Base-by-base conservation (phyloP, 2,113 vertebrate species). In the Pavo muticus region DNA sequence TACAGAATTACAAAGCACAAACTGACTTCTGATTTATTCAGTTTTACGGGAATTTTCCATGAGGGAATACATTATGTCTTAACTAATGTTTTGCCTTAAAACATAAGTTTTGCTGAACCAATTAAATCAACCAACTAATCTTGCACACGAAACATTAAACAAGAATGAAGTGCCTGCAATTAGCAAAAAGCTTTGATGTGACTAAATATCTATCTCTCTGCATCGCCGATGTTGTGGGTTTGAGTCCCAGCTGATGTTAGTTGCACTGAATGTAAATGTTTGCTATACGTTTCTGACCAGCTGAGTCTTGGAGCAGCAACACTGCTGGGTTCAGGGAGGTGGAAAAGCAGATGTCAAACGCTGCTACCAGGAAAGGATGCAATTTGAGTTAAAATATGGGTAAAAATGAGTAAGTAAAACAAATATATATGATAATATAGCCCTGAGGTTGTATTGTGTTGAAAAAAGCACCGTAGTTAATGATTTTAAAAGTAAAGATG, bases 111-210 rank as follows among this genome's bases (percentile, higher is more conserved):
- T 94, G 76, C 77, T 30, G 90, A 96, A 94, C 91, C 94, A 96
- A 96, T 97, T 97, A 97, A 97, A 96, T 97, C 95, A 97, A 93
- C 94, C 97, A 97, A 93, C 96, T 97, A 97, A 97, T 97, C 97
- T 96, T 78, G 89, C 93, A 90, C 91, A 96, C 63, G 96, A 98
- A 97, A 97, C 96, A 95, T 95, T 97, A 95, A 96, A 91, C 97
- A 97, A 95, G 72, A 88, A 97, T 96, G 95, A 95, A 96, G 97
- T 96, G 95, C 90, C 95, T 96, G 94, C 94, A 97, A 97, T 97
- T 97, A 97, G 93, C 84, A 95, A 97, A 97, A 88, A 61, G 89
- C 97, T 98, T 97, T 97, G 97, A 97, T 96, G 97, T 96, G 96
- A 91, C 95, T 96, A 96, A 97, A 87, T 82, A 74, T 86, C 96